phyloP scores from a whole-genome alignment of 2,113 vertebrate genomes.

The Galbula dea region DNA sequence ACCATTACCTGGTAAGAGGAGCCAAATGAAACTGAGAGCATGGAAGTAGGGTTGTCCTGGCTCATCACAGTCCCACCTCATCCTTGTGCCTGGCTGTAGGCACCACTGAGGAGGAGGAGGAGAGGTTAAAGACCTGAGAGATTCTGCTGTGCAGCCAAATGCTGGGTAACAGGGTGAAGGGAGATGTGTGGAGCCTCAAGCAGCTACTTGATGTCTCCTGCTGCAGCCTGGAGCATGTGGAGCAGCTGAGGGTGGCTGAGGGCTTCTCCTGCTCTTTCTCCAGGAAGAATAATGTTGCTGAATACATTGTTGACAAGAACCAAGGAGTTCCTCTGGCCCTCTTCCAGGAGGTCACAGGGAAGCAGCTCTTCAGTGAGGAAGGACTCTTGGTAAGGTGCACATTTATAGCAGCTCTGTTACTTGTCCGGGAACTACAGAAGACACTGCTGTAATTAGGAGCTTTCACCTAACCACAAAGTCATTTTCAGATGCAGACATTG shows the following conservation, averaged over 20 bases:
- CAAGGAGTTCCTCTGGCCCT: not conserved
- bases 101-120: not conserved
- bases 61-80: too few species aligned
- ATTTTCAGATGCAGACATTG: not conserved
- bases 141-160: not conserved
- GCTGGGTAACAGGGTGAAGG: not conserved
- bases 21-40: fast-evolving
- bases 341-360: not conserved
- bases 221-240: fast-evolving
- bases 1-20: not conserved
- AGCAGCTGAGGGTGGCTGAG: not conserved
- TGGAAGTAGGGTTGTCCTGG: not conserved
- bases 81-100: not conserved
- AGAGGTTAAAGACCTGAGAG: not conserved
- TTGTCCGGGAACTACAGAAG: not conserved
- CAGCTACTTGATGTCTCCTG: not conserved
- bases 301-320: not conserved
- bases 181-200: not conserved
- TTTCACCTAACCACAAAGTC: too few species aligned
- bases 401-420: not conserved
- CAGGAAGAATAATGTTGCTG: not conserved
- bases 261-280: not conserved
- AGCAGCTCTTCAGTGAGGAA: not conserved
- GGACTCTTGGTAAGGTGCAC: not conserved
- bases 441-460: not conserved